These are phyloP conservation scores for Nesometra sesokonis DNA, from an alignment of 35 echinoderm and acorn worm species.

Conservation along the genomic window DNA sequence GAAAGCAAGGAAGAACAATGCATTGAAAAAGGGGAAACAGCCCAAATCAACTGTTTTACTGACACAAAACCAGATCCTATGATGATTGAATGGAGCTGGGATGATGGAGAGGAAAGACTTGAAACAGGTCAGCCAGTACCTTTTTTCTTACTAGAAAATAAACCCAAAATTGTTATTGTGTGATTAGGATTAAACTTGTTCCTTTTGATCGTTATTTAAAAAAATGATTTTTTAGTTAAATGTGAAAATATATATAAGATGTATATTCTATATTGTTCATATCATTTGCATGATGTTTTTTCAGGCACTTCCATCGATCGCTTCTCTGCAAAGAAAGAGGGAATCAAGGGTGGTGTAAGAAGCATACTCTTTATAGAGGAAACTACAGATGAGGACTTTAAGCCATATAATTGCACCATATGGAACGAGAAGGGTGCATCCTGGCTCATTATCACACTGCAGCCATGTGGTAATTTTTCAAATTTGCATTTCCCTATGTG, in stretches of 20 bases:
- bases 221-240: too few species aligned
- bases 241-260: too few species aligned
- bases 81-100: conserved; percentile 46
- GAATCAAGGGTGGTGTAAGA: conserved; percentile 22
- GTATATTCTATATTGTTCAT: too few species aligned
- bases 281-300: too few species aligned
- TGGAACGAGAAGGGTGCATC: conserved; percentile 39
- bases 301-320: conserved; percentile 39
- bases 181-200: too few species aligned
- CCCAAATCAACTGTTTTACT: conserved; percentile 35
- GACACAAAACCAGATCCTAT: conserved; percentile 66
- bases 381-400: conserved; percentile 38
- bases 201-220: too few species aligned
- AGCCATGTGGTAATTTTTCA: conserved; percentile 45
- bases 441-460: conserved; percentile 41
- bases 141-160: too few species aligned
- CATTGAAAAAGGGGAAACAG: conserved; percentile 21
- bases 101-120: conserved; percentile 14
- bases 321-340: conserved; percentile 24
- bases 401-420: conserved; percentile 77
- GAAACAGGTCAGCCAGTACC: conserved; percentile 38
- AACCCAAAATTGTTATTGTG: too few species aligned
- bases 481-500: not conserved
- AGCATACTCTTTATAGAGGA: conserved; percentile 49
- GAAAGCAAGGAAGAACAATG: conserved; percentile 12